Evolutionary conservation across 2,888 invertebrate species (phyloP).

Genomic region (Morpho deidamia): DNA sequence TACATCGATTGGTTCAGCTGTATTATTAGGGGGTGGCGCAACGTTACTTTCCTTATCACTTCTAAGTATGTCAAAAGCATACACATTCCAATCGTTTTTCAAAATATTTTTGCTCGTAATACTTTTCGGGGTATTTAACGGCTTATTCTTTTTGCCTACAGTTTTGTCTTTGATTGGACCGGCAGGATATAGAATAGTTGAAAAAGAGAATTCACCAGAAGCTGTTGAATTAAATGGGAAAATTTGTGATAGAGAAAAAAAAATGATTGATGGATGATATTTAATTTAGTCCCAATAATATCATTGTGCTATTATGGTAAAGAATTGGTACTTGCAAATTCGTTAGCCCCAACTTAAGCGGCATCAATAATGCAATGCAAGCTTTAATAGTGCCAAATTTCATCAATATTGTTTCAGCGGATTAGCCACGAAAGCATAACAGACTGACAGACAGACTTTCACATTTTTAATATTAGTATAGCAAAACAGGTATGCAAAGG

Average conservation of each 20-base stretch:
- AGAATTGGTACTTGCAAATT: too few species aligned
- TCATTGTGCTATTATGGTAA: too few species aligned
- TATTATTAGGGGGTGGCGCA: slow-evolving; percentile 87
- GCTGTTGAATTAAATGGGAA: slow-evolving; percentile 56
- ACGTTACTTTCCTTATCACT: slow-evolving; percentile 85
- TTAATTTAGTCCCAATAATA: not conserved
- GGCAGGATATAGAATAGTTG: slow-evolving; percentile 53
- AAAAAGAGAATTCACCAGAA: slow-evolving; percentile 38
- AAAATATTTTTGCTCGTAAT: slow-evolving; percentile 88
- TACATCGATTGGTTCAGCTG: slow-evolving; percentile 85
- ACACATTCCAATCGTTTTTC: slow-evolving; percentile 86
- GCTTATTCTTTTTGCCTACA: slow-evolving; percentile 86
- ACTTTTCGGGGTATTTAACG: slow-evolving; percentile 87
- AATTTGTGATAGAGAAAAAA: slow-evolving; percentile 25
- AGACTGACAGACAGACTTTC: too few species aligned
- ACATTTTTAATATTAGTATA: too few species aligned
- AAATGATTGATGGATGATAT: slow-evolving; percentile 15
- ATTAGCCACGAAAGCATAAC: too few species aligned
- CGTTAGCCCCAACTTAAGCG: too few species aligned
- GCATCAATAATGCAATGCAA: too few species aligned
- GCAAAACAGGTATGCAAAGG: too few species aligned
- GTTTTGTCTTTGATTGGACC: slow-evolving; percentile 86
- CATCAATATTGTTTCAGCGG: too few species aligned
- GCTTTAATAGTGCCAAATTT: too few species aligned
- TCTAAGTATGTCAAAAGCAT: slow-evolving; percentile 84